phyloP scores from a whole-genome alignment of 2,797 vertebrate genomes.

The Trichosurus vulpecula region DNA sequence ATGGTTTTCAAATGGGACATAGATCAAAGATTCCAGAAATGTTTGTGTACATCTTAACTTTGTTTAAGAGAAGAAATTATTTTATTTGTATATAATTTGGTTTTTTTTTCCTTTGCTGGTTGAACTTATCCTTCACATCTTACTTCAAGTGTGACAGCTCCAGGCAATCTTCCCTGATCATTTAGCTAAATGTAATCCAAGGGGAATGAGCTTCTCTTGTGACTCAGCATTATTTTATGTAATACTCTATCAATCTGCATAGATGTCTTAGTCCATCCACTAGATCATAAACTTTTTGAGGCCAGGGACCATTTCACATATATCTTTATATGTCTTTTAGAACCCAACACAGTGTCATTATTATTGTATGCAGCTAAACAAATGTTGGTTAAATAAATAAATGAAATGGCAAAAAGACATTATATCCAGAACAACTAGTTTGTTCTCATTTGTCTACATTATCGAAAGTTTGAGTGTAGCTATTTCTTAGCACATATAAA shows the following conservation, averaged over 20 bases:
- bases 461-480: neutral
- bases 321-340: neutral
- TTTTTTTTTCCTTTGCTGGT: constrained; percentile 56
- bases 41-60: constrained; percentile 44
- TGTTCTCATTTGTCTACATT: constrained; percentile 49
- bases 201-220: neutral
- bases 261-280: neutral
- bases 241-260: neutral
- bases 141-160: neutral
- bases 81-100: constrained; percentile 61
- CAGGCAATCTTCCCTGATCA: neutral
- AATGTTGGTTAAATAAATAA: constrained; percentile 28
- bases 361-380: neutral
- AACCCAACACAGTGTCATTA: neutral
- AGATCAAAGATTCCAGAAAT: constrained; percentile 52
- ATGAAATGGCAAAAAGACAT: neutral
- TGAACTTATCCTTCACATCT: constrained; percentile 24
- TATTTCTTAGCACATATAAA: constrained; percentile 58
- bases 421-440: constrained; percentile 30
- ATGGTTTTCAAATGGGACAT: constrained; percentile 45
- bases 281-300: neutral
- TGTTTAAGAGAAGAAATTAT: constrained; percentile 59
- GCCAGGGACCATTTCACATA: neutral
- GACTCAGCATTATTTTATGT: neutral
- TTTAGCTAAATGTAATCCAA: neutral